Conservation (phyloP, 1,140 invertebrate genomes). For the Latrodectus geometricus region DNA sequence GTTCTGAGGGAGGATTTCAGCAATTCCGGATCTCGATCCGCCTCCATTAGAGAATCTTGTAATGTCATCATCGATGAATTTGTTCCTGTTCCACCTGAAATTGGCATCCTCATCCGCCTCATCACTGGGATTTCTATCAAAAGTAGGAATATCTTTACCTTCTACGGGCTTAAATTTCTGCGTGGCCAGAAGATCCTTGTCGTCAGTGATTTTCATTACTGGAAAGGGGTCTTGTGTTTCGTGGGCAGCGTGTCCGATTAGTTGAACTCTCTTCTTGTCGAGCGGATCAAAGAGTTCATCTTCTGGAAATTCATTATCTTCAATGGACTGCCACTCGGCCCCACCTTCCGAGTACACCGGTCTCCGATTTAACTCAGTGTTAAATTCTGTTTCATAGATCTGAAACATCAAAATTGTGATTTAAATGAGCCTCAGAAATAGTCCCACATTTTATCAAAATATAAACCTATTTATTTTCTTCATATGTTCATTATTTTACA, state of each 20-base stretch:
- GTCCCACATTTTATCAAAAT: no score
- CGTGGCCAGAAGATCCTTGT: not conserved
- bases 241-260: not conserved
- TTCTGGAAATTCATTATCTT: conserved; percentile 20
- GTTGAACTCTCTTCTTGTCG: conserved; percentile 36
- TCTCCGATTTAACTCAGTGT: conserved; percentile 16
- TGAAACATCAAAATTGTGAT: not conserved
- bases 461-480: no score
- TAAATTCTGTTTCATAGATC: conserved; percentile 23
- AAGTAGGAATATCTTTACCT: conserved; percentile 26
- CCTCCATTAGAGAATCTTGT: conserved; percentile 17
- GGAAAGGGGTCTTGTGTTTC: not conserved
- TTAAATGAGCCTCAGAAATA: no score
- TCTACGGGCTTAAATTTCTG: conserved; percentile 23
- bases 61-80: conserved; percentile 21
- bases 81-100: conserved; percentile 65
- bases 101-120: conserved; percentile 66
- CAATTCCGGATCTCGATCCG: not conserved
- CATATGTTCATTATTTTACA: no score
- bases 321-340: conserved; percentile 30
- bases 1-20: not conserved
- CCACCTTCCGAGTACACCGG: conserved; percentile 47
- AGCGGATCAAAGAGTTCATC: conserved; percentile 42
- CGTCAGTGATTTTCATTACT: not conserved
- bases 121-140: not conserved